These are phyloP conservation scores for Melanotaenia pygmaea DNA, from an alignment of 2,797 vertebrate species.

Conservation along the genomic window DNA sequence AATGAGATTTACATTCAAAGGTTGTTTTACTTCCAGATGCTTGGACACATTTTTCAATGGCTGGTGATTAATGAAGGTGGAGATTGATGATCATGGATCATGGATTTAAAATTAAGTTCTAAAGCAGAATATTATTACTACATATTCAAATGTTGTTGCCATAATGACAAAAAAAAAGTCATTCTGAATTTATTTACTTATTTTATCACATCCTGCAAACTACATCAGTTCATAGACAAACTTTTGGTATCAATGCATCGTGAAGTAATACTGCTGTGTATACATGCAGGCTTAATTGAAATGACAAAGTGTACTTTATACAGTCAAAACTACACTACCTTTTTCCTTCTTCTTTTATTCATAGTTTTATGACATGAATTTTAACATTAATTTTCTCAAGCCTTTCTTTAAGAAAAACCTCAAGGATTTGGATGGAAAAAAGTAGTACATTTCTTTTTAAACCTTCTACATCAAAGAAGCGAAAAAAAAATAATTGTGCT, in stretches of 20 bases:
- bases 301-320: not conserved
- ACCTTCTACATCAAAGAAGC: not conserved
- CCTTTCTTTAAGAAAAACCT: not conserved
- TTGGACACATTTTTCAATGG: constrained; percentile 3
- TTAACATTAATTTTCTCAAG: not conserved
- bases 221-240: not conserved
- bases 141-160: no score
- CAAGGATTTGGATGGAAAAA: not conserved
- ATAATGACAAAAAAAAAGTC: no score
- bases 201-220: no score
- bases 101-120: no score
- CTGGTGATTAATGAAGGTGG: no score
- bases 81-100: no score
- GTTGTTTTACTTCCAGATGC: constrained; percentile 12
- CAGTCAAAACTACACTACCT: not conserved
- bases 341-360: not conserved
- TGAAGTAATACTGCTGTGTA: not conserved
- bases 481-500: not conserved
- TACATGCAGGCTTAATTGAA: not conserved
- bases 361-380: not conserved
- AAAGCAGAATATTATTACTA: no score
- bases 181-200: no score
- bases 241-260: not conserved
- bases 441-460: not conserved
- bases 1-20: constrained; percentile 29